Conservation (phyloP, 2,113 vertebrate species). For the Hoplias malabaricus region DNA sequence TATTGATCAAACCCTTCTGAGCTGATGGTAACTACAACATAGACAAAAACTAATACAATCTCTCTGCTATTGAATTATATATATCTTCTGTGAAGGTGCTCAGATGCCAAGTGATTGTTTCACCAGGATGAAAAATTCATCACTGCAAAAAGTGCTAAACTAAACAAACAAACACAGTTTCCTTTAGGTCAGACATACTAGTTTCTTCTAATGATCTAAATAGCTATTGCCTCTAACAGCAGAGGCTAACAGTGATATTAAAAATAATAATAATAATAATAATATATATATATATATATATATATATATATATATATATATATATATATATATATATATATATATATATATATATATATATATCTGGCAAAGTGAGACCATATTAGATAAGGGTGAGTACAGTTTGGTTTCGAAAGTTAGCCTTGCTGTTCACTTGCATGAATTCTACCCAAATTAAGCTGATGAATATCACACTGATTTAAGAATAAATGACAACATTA, state of each 20-base stretch:
- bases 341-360: no score
- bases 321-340: no score
- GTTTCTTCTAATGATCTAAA: neutral
- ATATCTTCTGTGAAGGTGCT: constrained; percentile 31
- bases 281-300: no score
- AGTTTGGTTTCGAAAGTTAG: constrained; percentile 20
- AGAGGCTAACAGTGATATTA: neutral
- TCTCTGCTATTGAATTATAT: constrained; percentile 1
- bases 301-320: no score
- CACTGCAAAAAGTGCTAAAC: constrained; percentile 39
- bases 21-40: neutral
- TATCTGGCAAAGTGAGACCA: neutral
- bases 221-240: constrained; percentile 11
- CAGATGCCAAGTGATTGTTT: constrained; percentile 24
- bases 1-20: neutral
- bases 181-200: constrained; percentile 19
- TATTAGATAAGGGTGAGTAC: neutral
- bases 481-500: constrained; percentile 17
- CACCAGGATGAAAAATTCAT: constrained; percentile 28
- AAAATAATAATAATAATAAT: neutral
- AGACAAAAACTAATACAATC: constrained; percentile 1
- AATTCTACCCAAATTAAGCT: neutral
- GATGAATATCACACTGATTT: constrained; percentile 17
- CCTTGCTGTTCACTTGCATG: neutral
- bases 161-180: neutral